A percentile compares a stretch with the other conserved stretches of the same genome.
Conservation (phyloP, 2,113 vertebrate species). For the Willisornis vidua region DNA sequence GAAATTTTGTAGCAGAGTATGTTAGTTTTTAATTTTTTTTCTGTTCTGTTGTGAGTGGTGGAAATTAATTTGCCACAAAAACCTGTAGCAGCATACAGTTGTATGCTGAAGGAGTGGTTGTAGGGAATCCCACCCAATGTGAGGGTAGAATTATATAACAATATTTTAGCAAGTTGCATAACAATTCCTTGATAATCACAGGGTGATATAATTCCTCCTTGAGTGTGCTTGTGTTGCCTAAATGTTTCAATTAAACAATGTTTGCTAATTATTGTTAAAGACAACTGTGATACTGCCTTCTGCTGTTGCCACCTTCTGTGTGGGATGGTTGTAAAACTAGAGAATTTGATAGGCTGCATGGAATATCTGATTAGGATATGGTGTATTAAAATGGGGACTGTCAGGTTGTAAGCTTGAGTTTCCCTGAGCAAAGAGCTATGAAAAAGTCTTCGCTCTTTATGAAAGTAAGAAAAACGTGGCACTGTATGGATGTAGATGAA, state of each 20-base stretch:
- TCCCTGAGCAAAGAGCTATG: neutral
- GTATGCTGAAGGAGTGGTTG: neutral
- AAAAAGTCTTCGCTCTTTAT: neutral
- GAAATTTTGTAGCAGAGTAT: neutral
- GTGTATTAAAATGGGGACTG: neutral
- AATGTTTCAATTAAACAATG: neutral
- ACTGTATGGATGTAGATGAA: neutral
- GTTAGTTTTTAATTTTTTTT: neutral
- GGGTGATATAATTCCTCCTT: neutral
- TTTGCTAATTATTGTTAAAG: neutral
- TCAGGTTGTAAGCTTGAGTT: neutral
- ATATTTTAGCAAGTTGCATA: neutral
- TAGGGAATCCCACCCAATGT: neutral
- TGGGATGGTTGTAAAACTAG: neutral
- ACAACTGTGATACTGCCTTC: neutral
- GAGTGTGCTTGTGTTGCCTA: neutral
- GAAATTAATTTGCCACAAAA: neutral
- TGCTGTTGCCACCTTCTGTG: neutral
- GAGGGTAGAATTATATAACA: neutral
- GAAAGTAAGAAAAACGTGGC: neutral
- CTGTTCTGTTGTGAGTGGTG: neutral
- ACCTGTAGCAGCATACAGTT: fast-evolving
- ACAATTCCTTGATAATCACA: neutral
- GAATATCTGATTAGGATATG: neutral
- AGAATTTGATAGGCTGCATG: neutral